phyloP scores from a whole-genome alignment of 2,113 vertebrate species.

The Probosciger aterrimus region DNA sequence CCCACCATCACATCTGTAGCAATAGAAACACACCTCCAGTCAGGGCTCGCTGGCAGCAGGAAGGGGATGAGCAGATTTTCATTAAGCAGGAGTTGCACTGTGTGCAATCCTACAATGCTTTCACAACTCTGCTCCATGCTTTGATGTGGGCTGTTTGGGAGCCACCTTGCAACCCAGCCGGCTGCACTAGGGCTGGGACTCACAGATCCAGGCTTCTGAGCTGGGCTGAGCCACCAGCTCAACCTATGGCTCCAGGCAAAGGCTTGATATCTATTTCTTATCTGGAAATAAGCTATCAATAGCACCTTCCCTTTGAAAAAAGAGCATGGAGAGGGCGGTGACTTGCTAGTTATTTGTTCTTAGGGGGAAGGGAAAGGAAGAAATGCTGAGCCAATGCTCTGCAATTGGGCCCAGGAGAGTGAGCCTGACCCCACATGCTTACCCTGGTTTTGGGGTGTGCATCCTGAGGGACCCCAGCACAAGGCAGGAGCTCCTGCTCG shows the following conservation, averaged over 20 bases:
- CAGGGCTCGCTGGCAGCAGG: not conserved
- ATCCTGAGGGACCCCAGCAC: not conserved
- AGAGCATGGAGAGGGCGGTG: not conserved
- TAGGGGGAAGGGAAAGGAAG: not conserved
- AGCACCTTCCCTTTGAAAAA: not conserved
- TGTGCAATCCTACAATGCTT: not conserved
- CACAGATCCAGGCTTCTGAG: not conserved
- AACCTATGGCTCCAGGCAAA: not conserved
- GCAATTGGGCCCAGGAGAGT: not conserved
- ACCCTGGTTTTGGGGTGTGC: rapidly evolving
- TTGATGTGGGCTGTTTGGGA: conserved; percentile 46
- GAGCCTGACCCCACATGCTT: not conserved
- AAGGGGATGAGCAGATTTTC: not conserved
- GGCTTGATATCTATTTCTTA: not conserved
- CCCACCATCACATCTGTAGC: rapidly evolving
- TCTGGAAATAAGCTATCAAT: not conserved
- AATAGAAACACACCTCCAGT: not conserved
- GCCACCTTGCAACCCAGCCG: not conserved
- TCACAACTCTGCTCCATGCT: not conserved
- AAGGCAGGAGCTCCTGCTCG: not conserved
- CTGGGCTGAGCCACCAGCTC: not conserved
- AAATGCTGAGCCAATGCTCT: not conserved
- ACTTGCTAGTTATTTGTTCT: not conserved
- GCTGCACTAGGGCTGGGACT: not conserved
- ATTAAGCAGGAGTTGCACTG: not conserved